Percentiles rank a stretch among this genome's conserved stretches.
Conservation (phyloP, 1,140 invertebrate genomes). For the Chlorops oryzae region DNA sequence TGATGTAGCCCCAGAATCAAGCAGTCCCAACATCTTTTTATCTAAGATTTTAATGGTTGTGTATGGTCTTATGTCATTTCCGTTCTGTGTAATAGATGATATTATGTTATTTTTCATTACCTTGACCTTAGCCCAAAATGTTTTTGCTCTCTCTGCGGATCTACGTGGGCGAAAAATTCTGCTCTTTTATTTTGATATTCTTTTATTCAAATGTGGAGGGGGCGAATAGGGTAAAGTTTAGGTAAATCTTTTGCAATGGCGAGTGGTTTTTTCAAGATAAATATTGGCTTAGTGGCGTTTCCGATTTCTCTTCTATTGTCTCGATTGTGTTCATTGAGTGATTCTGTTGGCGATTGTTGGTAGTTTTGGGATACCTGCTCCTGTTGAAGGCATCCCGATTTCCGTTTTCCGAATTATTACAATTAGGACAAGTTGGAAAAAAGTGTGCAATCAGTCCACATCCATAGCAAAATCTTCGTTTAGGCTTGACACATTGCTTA, state of each 20-base stretch:
- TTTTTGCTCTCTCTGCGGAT: neutral
- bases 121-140: neutral
- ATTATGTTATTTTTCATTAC: too few species aligned
- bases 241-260: too few species aligned
- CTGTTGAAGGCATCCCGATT: neutral
- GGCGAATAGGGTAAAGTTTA: neutral
- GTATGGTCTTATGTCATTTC: too few species aligned
- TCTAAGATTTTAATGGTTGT: too few species aligned
- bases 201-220: neutral
- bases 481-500: neutral
- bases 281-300: neutral
- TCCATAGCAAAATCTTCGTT: slow-evolving; percentile 10
- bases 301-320: too few species aligned
- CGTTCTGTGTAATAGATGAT: too few species aligned
- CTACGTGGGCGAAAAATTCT: neutral
- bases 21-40: neutral
- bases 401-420: slow-evolving; percentile 2
- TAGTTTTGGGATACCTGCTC: neutral
- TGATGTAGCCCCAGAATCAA: slow-evolving; percentile 13
- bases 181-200: neutral
- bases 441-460: neutral
- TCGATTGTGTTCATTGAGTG: too few species aligned
- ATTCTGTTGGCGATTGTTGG: too few species aligned
- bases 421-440: neutral
- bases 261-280: too few species aligned